Percentiles rank a stretch among this genome's conserved stretches.
phyloP scores from a whole-genome alignment of 2,888 invertebrate species.

The Ichneumoninae sp. region DNA sequence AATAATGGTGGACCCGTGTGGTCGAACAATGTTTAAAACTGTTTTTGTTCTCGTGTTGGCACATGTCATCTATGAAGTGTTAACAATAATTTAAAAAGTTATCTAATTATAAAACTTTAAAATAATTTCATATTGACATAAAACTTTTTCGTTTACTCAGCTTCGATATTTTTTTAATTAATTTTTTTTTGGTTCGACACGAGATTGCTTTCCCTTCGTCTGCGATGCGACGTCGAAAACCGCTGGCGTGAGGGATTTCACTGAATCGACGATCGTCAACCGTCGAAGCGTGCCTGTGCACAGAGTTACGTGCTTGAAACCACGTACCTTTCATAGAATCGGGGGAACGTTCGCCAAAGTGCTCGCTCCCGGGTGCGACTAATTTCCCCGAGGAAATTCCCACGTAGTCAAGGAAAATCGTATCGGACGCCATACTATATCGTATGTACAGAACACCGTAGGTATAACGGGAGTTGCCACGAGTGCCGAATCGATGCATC shows the following conservation, averaged over 20 bases:
- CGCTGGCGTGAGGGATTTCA: slow-evolving; percentile 5
- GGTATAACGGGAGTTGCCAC: slow-evolving; percentile 5
- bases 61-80: neutral
- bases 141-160: neutral
- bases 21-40: neutral
- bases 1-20: neutral
- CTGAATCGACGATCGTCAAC: slow-evolving; percentile 20
- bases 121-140: neutral
- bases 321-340: neutral
- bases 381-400: slow-evolving; percentile 82
- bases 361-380: slow-evolving; percentile 72
- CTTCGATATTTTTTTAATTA: neutral
- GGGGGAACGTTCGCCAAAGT: slow-evolving; percentile 9
- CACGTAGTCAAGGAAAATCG: slow-evolving; percentile 78
- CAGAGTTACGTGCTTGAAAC: slow-evolving; percentile 3
- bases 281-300: slow-evolving; percentile 15
- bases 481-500: slow-evolving; percentile 30
- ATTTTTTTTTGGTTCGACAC: neutral
- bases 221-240: neutral
- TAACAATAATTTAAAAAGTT: neutral
- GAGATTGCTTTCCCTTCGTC: neutral
- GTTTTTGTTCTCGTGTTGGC: no score
- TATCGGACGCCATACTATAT: slow-evolving; percentile 8
- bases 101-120: neutral
- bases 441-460: neutral